These are phyloP conservation scores for Stenolophus ochropezus DNA, from an alignment of 2,888 invertebrate species.

Conservation along the genomic window DNA sequence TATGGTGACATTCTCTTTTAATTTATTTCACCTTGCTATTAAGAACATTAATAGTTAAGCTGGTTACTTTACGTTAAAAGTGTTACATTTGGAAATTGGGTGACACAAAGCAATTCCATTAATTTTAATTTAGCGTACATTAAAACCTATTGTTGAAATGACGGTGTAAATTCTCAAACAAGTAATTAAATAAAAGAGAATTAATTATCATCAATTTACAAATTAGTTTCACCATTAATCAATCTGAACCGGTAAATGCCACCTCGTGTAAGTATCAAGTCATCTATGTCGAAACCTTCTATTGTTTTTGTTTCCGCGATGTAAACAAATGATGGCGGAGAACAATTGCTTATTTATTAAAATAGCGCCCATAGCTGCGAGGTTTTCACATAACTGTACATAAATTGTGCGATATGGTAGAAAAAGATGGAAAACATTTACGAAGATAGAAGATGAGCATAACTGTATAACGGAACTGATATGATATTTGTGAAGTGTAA, in stretches of 20 bases:
- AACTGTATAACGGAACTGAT: background rate
- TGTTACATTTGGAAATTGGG: background rate
- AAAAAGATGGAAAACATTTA: background rate
- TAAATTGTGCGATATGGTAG: background rate
- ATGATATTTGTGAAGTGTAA: background rate
- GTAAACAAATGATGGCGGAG: slow-evolving; percentile 25
- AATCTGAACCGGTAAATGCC: slow-evolving; percentile 27
- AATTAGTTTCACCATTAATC: slow-evolving; percentile 30
- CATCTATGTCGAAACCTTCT: slow-evolving; percentile 23
- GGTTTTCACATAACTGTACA: slow-evolving; percentile 32
- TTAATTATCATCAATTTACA: slow-evolving; percentile 25
- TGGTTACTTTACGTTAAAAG: background rate
- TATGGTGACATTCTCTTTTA: too few species aligned
- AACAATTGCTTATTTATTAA: slow-evolving; percentile 44
- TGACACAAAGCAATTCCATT: background rate
- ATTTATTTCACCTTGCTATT: too few species aligned
- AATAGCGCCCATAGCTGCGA: background rate
- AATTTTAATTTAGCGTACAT: background rate
- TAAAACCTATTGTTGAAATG: slow-evolving; percentile 3
- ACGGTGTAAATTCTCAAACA: background rate
- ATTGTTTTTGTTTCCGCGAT: slow-evolving; percentile 30
- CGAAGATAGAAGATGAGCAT: background rate
- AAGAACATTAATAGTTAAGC: too few species aligned
- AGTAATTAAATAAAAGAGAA: slow-evolving; percentile 22
- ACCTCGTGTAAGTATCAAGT: slow-evolving; percentile 10